Evolutionary conservation across 2,113 vertebrate species (phyloP).

Genomic region (Cathartes aura): DNA sequence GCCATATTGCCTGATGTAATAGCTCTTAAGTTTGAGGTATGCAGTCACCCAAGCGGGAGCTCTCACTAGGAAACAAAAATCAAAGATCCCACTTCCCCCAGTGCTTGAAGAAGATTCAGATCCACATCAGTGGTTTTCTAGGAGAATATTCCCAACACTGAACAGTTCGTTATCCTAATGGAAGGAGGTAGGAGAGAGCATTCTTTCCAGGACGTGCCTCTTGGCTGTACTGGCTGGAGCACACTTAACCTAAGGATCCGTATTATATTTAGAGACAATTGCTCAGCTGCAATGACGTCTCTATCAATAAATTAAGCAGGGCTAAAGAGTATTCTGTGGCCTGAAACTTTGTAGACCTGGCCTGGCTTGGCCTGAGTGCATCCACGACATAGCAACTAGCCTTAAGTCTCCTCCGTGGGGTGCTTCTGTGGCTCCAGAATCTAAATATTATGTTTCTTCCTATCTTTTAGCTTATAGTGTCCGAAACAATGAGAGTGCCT

Average conservation of each 20-base stretch:
- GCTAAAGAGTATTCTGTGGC: background rate
- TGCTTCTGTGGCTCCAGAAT: background rate
- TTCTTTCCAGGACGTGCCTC: background rate
- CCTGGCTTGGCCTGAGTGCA: background rate
- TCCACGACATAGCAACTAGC: background rate
- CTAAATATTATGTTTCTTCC: background rate
- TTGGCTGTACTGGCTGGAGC: background rate
- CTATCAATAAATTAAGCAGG: background rate
- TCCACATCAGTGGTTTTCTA: background rate
- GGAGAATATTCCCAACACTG: background rate
- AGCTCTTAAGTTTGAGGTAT: background rate
- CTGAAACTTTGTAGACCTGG: background rate
- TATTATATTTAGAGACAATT: background rate
- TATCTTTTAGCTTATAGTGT: background rate
- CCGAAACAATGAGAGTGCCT: accelerated
- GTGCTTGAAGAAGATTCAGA: background rate
- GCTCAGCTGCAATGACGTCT: accelerated
- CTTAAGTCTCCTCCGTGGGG: background rate
- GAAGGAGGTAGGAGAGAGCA: background rate
- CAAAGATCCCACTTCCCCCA: background rate
- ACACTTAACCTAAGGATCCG: background rate
- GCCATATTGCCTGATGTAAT: background rate
- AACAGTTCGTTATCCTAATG: background rate
- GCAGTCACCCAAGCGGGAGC: background rate
- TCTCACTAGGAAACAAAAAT: background rate